Conservation (phyloP, 2,113 vertebrate species). For the Thalassoma bifasciatum region DNA sequence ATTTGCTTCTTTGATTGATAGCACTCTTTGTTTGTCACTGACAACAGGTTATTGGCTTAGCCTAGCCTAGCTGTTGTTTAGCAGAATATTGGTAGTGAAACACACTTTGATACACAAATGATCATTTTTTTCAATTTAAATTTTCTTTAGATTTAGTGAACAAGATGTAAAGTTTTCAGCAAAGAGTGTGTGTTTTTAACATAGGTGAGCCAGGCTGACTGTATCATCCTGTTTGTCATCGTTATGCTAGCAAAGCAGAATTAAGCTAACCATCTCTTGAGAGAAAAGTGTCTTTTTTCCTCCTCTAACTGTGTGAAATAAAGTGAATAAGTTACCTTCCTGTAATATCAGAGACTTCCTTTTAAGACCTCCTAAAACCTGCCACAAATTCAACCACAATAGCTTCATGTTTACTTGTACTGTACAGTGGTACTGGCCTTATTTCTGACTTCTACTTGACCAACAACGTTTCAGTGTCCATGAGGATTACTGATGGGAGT, state of each 20-base stretch:
- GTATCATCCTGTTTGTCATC: background rate
- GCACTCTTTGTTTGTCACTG: background rate
- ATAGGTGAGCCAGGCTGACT: background rate
- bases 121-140: background rate
- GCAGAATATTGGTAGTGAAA: background rate
- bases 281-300: background rate
- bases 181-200: background rate
- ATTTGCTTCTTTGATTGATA: background rate
- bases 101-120: background rate
- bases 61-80: background rate
- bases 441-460: conserved; percentile 66
- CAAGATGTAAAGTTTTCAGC: background rate
- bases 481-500: conserved; percentile 47
- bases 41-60: background rate
- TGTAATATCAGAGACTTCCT: conserved; percentile 13
- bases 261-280: background rate
- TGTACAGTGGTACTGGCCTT: conserved; percentile 71
- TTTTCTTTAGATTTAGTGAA: background rate
- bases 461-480: conserved; percentile 55
- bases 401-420: conserved; percentile 43
- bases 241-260: background rate
- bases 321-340: background rate
- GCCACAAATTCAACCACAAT: conserved; percentile 29
- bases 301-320: conserved; percentile 3
- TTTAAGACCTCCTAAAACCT: conserved; percentile 12